Base-by-base conservation (phyloP, 2,113 vertebrate genomes). In the Lepus timidus region DNA sequence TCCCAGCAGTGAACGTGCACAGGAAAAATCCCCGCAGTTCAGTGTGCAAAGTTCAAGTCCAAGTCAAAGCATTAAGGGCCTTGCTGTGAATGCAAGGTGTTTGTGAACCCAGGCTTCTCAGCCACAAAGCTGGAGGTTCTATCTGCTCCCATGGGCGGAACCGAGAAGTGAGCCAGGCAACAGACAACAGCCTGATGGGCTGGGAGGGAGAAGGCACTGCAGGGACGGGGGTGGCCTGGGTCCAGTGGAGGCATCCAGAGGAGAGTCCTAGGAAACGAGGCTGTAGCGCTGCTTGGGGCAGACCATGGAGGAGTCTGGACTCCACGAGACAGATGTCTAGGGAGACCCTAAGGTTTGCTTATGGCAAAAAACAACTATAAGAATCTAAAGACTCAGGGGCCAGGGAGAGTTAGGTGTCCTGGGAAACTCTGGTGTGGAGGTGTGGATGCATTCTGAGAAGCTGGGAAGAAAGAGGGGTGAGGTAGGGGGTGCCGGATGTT, bases 321-420 rank as follows among this genome's bases (percentile, higher is more conserved):
- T 88, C 94, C 23, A 81, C 0, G 20, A 9, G 36, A 55, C 19
- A 83, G 64, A 73, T 14, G 44, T 20, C 6, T 29, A 19, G 9
- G 73, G 23, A 86, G 5, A 7, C n/a, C 25, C 9, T 51, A 7
- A 58, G 25, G 22, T 90, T 39, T 87, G 62, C 75, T 78, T 61
- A 67, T 88, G 68, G 36, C 73, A 91, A 91, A 88, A 58, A 61
- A 39, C 85, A 70, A 52, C 20, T 75, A 22, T 31, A 71, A 75
- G 29, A 13, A 9, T 91, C 64, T 88, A 20, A 55, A 81, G 39
- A 65, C 9, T 4, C 76, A 88, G n/a, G 52, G 74, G 33, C 11
- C 33, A 7, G 31, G 49, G 31, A 64, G 49, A 36, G 16, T 19
- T 23, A 74, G 14, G 23, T 23, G 4, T 74, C 70, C 19, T 2